Conservation (phyloP, 2,113 vertebrate genomes). For the Carollia perspicillata region DNA sequence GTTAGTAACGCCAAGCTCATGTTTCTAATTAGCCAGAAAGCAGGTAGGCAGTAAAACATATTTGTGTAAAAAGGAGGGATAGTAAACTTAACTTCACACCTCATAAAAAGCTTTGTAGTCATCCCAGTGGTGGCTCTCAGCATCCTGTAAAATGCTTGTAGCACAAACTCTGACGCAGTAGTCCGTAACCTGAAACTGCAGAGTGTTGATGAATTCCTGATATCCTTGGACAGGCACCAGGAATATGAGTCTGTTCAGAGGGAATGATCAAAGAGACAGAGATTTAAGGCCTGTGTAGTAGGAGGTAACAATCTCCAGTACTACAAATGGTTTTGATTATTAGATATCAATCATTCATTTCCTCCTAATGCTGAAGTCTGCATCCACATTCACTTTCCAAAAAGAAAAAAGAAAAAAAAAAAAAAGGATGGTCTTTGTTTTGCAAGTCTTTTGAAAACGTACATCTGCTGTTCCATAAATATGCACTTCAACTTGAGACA, state of each 20-base stretch:
- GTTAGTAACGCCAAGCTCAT: slow-evolving; percentile 67
- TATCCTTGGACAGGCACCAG: slow-evolving; percentile 89
- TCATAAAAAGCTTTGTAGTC: slow-evolving; percentile 96
- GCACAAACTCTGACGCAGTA: slow-evolving; percentile 92
- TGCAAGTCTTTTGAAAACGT: slow-evolving; percentile 76
- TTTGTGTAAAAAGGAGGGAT: slow-evolving; percentile 73
- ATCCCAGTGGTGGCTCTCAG: slow-evolving; percentile 94
- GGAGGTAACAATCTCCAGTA: slow-evolving; percentile 77
- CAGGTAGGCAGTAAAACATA: slow-evolving; percentile 76
- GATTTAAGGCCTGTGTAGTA: slow-evolving; percentile 80
- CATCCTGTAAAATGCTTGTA: slow-evolving; percentile 93
- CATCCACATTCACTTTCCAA: slow-evolving; percentile 70
- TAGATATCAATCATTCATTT: slow-evolving; percentile 87
- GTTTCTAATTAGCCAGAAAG: slow-evolving; percentile 79
- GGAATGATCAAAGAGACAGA: slow-evolving; percentile 82
- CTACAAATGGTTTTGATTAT: slow-evolving; percentile 87
- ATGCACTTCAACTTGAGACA: slow-evolving; percentile 69
- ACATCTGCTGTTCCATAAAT: slow-evolving; percentile 81
- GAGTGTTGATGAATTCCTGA: slow-evolving; percentile 86
- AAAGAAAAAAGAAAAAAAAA: slow-evolving; percentile 27
- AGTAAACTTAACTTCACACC: slow-evolving; percentile 85
- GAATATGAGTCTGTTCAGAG: slow-evolving; percentile 86
- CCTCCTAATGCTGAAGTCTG: slow-evolving; percentile 61
- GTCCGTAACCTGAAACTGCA: slow-evolving; percentile 89
- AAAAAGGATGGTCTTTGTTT: slow-evolving; percentile 75